A percentile compares a stretch with the other conserved stretches of the same genome.
Conservation (phyloP, 2,797 vertebrate genomes). For the Premnoplex brunnescens region DNA sequence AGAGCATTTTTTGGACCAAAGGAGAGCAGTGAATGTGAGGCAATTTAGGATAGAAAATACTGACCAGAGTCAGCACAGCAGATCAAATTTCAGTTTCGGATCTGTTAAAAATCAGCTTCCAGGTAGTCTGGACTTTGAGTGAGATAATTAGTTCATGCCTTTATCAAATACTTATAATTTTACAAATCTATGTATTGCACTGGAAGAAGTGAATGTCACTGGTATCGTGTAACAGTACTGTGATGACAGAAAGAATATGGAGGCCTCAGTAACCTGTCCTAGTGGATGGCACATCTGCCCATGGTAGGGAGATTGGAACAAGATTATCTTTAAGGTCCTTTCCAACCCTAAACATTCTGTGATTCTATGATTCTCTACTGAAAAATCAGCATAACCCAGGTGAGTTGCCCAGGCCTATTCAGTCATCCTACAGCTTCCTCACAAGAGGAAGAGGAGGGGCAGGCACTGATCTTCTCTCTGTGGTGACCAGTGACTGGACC, state of each 20-base stretch:
- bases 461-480: background rate
- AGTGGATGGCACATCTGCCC: background rate
- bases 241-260: background rate
- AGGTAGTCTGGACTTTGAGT: background rate
- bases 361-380: background rate
- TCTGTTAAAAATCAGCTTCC: background rate
- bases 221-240: background rate
- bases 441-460: background rate
- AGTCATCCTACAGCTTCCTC: background rate
- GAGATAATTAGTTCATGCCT: background rate
- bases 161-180: background rate
- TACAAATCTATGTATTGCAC: background rate
- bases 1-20: background rate
- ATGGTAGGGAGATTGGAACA: rapidly evolving
- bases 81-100: background rate
- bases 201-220: background rate
- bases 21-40: rapidly evolving
- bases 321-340: background rate
- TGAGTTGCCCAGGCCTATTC: background rate
- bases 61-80: background rate
- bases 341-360: background rate
- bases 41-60: background rate
- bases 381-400: background rate
- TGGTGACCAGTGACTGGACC: background rate
- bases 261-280: background rate